Evolutionary conservation across 2,888 invertebrate genomes (phyloP), one percentile per base, ranked within the genome.

Genomic region (Barypeithes pellucidus): DNA sequence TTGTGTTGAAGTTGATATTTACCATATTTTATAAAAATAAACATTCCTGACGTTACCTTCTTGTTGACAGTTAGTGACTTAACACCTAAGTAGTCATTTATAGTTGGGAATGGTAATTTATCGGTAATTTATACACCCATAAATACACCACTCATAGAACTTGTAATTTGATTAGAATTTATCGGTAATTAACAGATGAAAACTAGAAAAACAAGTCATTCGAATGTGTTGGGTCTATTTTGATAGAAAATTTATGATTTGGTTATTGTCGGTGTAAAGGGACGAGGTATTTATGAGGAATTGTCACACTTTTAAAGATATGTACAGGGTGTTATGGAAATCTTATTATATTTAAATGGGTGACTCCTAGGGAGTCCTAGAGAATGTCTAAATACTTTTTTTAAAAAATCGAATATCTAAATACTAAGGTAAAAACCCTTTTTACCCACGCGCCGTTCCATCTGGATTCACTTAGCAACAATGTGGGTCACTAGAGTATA

Each of bases 131-230:
- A 61, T 61, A n/a, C 12, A 1, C 61, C 3, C 45, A 61, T 61
- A 61, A 61, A 43, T 22, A 45, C 24, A 61, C 61, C 61, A 61
- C 61, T 61, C 24, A 61, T 24, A 61, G 8, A 43, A 45, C 22
- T 43, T 61, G 41, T 45, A 61, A 61, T 61, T 61, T 61, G 43
- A 61, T 61, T 61, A 45, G 24, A 61, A 61, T 61, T 61, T 61
- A 61, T 61, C 9, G 43, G 24, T 43, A 61, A 61, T 61, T 43
- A 43, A 14, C 14, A 24, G 61, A 20, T 43, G 61, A 61, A 60
- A 41, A 22, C 60, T 39, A 60, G 41, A 60, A 61, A 61, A 61
- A 61, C 61, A 24, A 43, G 24, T 2, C 24, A 43, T 61, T 18
- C 7, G 43, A n/a, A 39, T 18, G 61, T 41, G 41, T 61, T 3